Percentiles rank a stretch among this genome's conserved stretches.
phyloP scores from a whole-genome alignment of 2,797 vertebrate species.

The Neostethus bicornis region DNA sequence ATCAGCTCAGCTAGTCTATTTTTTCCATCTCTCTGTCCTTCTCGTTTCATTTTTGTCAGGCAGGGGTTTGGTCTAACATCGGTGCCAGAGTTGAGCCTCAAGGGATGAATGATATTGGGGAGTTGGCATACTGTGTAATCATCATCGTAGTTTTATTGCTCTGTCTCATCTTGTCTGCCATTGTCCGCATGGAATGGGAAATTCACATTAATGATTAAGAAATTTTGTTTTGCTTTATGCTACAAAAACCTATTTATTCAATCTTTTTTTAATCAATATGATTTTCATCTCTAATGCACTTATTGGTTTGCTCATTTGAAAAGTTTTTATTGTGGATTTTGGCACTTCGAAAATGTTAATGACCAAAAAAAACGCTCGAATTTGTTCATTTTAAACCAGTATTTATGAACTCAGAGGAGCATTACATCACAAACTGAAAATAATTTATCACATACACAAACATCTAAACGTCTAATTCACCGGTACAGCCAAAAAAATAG shows the following conservation, averaged over 20 bases:
- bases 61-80: conserved; percentile 39
- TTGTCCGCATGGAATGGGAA: conserved; percentile 15
- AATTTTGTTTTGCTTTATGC: conserved; percentile 6
- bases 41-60: conserved; percentile 10
- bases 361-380: not conserved
- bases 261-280: too few species aligned
- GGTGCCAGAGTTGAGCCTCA: conserved; percentile 45
- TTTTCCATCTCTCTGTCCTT: conserved; percentile 1
- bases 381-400: too few species aligned
- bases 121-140: conserved; percentile 61
- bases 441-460: not conserved
- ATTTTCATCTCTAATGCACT: too few species aligned
- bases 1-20: conserved; percentile 67
- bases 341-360: not conserved
- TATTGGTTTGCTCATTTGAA: too few species aligned
- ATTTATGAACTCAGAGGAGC: not conserved
- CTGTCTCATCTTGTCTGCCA: conserved; percentile 26
- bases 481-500: not conserved
- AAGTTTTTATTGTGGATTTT: conserved; percentile 1
- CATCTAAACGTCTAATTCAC: too few species aligned
- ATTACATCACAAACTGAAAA: not conserved
- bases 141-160: conserved; percentile 59
- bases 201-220: conserved; percentile 12
- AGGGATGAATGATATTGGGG: conserved; percentile 51
- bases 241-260: not conserved